Base-by-base conservation (phyloP, 2,888 invertebrate species). In the Nyleta sp. region DNA sequence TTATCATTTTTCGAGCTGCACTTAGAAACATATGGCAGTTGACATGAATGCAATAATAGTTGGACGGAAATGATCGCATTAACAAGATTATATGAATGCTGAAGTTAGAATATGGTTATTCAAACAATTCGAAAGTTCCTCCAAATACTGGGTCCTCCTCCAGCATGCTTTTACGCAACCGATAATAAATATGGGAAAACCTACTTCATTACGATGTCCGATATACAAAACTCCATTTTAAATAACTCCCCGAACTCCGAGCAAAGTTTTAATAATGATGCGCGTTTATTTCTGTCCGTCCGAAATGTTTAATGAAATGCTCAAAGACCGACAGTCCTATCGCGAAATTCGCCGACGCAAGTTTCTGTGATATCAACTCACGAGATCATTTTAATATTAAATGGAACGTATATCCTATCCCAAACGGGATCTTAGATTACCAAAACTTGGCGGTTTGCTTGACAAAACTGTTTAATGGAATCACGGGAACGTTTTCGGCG, bases 371-470 rank as follows among this genome's bases (percentile, higher is more conserved):
- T 48, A 68, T 59, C 50, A 57, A 24, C 6, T 31, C 11, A 13
- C 15, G 22, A 13, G 40, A 59, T 59, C 57, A 50, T 48, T 68
- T 57, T 59, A 17, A 59, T 35, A 50, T 33, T 65, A 13, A 44
- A 53, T 53, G 50, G 28, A 52, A 44, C 18, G 18, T 22, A 44
- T 28, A 65, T 65, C 52, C 24, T 15, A 65, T 65, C 52, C 24
- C n/a, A 20, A 33, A 18, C 17, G 18, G 10, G 18, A 67, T 40
- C 44, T 42, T 2, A 17, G 35, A 55, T 55, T 46, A 28, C 40
- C 42, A 44, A 44, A 71, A 53, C 44, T 60, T 52, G 38, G 18
- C 28, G 20, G 60, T 53, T 71, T 28, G 24, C 35, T 60, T 60
- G n/a, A 6, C 35, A 17, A 24, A 71, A 48, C 33, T 52, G 22